Base-by-base conservation (phyloP, 2,113 vertebrate genomes). In the Sebastes fasciatus region DNA sequence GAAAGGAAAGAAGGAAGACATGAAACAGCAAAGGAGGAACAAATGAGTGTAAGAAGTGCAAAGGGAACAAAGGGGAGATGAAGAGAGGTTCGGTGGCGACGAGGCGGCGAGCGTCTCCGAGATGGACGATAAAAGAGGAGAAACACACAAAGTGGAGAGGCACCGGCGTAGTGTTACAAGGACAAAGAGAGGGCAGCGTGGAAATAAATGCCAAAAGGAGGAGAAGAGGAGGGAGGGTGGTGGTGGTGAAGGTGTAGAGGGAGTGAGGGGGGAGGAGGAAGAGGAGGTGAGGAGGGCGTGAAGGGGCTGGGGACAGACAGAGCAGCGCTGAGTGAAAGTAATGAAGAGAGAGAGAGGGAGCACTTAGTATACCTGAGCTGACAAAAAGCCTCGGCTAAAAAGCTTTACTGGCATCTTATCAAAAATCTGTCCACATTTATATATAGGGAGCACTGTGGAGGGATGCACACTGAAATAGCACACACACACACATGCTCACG, bases 351-450 rank as follows among this genome's bases (percentile, higher is more conserved):
- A 90, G 82, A 80, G 79, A 78, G 88, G 74, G 81, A 81, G 88
- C 91, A 90, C 89, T 93, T 90, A 91, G 87, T 86, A 65, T 68
- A 91, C 82, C 58, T 87, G 81, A 75, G 85, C 84, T 80, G 60
- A 88, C 89, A 77, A 88, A 91, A 86, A 79, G 84, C 80, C 54
- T 65, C 0, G 23, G 78, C 86, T 89, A 89, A 90, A 93, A 84
- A 92, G 91, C 91, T 91, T 89, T 67, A 43, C 88, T 89, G 89
- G 91, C 92, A 87, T 10, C 48, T 74, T 72, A 70, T 88, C 93
- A 92, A 90, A 87, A 88, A 83, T 57, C 74, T 60, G 68, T 69
- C 74, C 10, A 0, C 52, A n/a, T 82, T 79, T 86, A 74, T 85
- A 1, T 60, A 84, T 21, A 51, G 75, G 69, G 58, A 55, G 80